Percentiles rank a stretch among this genome's conserved stretches.
phyloP scores from a whole-genome alignment of 1,140 invertebrate genomes.

The Euura lappo region DNA sequence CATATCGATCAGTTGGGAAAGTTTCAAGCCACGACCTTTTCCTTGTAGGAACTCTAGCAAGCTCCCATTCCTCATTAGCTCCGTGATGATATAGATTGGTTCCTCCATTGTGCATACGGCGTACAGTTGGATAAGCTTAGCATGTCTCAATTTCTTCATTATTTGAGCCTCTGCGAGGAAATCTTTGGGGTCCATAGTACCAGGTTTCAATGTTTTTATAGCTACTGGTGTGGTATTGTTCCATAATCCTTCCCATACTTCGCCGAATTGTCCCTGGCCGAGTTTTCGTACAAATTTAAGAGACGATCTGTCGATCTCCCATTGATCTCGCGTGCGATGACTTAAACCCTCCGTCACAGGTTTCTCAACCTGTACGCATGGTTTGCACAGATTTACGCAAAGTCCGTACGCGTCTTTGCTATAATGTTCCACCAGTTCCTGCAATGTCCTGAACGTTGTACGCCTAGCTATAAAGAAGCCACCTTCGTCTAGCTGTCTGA shows the following conservation, averaged over 20 bases:
- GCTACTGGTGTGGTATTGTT: slow-evolving; percentile 98
- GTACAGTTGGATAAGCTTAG: slow-evolving; percentile 97
- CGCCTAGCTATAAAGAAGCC: slow-evolving; percentile 98
- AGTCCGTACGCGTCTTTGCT: slow-evolving; percentile 95
- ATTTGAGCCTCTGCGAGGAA: slow-evolving; percentile 99
- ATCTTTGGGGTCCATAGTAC: slow-evolving; percentile 98
- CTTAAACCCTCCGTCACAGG: slow-evolving; percentile 96
- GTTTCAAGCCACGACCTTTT: slow-evolving; percentile 88
- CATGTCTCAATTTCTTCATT: slow-evolving; percentile 97
- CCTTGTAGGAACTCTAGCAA: slow-evolving; percentile 91
- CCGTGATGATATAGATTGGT: slow-evolving; percentile 99
- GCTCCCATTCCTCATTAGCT: slow-evolving; percentile 98
- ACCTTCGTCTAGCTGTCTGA: slow-evolving; percentile 96
- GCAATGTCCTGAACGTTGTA: slow-evolving; percentile 93
- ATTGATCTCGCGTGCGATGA: slow-evolving; percentile 96
- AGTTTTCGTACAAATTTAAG: slow-evolving; percentile 96
- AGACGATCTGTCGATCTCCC: slow-evolving; percentile 97
- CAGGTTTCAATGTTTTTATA: slow-evolving; percentile 97
- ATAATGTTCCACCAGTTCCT: slow-evolving; percentile 98
- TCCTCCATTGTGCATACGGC: slow-evolving; percentile 98
- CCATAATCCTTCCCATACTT: slow-evolving; percentile 99
- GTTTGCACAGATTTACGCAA: slow-evolving; percentile 94
- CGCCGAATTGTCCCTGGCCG: slow-evolving; percentile 98
- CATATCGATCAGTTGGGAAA: slow-evolving; percentile 96
- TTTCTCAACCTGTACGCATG: slow-evolving; percentile 98